Evolutionary conservation across 2,888 invertebrate species (phyloP), one percentile per base, ranked within the genome.

Genomic region (Loripinus fragilis): DNA sequence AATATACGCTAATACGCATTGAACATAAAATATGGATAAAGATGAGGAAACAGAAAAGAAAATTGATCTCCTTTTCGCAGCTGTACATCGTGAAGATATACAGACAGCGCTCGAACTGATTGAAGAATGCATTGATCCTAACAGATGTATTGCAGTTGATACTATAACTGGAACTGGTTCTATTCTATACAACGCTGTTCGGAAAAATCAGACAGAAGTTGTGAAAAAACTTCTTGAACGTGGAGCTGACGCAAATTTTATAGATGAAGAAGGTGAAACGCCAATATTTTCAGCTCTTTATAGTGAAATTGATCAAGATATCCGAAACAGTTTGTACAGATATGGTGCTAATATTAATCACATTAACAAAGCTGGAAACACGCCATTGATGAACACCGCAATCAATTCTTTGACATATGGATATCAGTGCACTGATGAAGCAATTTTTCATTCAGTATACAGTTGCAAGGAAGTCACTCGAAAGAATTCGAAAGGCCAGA

Each of bases 201-300:
- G 45, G 42, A 41, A 28, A 25, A 68, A 68, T 30, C 68, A 68
- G 25, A 38, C 23, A n/a, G 25, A 12, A 35, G 28, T 45, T 45
- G 68, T 68, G 2, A 28, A 68, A 28, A 68, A 28, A 25, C 30
- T 68, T 38, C 48, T 68, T 12, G 23, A 45, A 23, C 38, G 45
- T 41, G 68, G 68, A 45, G 68, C 68, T 8, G 25, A 68, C 42
- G 25, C 48, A 10, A 68, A 68, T 68, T 45, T 68, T 5, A 38
- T 5, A 12, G 68, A 68, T 30, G 68, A 68, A 45, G 68, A 68
- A 28, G 68, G 68, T 41, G 68, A 68, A 42, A 68, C 68, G 12
- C 45, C 68, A 28, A 20, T 68, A 28, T 68, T 68, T 45, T 38
- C 68, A n/a, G 68, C 68, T 2, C 28, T 68, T 12, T 38, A 68